These are phyloP conservation scores for Phylloscopus trochiloides DNA, from an alignment of 2,113 vertebrate genomes.

Conservation along the genomic window DNA sequence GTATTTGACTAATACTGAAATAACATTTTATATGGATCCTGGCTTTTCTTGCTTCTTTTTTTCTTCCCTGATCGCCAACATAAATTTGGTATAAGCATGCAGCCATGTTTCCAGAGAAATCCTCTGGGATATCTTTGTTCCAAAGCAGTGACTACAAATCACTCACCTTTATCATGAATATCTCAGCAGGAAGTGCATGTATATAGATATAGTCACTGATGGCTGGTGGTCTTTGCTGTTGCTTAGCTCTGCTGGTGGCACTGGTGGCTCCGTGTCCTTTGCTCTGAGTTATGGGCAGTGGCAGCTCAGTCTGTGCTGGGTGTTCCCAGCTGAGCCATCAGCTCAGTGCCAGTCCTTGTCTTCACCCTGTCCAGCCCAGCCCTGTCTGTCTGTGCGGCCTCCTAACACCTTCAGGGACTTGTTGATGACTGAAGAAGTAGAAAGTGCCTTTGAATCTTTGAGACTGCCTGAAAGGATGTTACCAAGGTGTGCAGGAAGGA, in stretches of 20 bases:
- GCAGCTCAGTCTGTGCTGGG: no score
- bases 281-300: neutral
- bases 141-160: neutral
- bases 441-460: neutral
- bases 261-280: neutral
- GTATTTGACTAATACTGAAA: neutral
- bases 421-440: neutral
- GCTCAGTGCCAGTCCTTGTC: fast-evolving
- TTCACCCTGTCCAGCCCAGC: neutral
- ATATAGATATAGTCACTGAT: fast-evolving
- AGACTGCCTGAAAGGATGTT: neutral
- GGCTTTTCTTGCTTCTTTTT: neutral
- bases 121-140: neutral
- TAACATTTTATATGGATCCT: neutral
- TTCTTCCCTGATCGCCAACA: neutral
- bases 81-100: neutral
- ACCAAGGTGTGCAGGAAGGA: neutral
- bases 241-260: neutral
- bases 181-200: neutral
- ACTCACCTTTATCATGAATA: fast-evolving
- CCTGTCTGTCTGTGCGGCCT: neutral
- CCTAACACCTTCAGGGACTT: no score
- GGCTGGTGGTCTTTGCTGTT: neutral
- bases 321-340: neutral
- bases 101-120: neutral